Percentiles rank a stretch among this genome's conserved stretches.
Evolutionary conservation across 2,113 vertebrate species (phyloP).

Genomic region (Phrynosoma platyrhinos): DNA sequence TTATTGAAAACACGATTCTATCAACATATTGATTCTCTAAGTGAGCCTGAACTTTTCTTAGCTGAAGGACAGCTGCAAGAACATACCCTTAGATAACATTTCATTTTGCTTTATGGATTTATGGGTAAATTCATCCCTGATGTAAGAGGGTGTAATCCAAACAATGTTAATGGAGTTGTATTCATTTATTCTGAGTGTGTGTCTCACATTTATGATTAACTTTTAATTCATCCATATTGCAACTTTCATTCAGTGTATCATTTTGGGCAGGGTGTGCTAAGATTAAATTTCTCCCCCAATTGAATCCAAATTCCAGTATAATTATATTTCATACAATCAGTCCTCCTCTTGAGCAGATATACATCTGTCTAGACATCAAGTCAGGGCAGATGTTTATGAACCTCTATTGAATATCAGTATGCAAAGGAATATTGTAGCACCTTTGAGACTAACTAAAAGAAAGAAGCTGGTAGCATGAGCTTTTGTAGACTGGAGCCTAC

Average conservation of each 20-base stretch:
- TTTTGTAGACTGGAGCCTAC: too few relatives aligned
- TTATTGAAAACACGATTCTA: slow-evolving; percentile 70
- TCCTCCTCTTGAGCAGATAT: not conserved
- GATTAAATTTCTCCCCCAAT: not conserved
- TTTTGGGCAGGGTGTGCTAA: not conserved
- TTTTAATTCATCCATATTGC: not conserved
- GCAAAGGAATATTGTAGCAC: too few relatives aligned
- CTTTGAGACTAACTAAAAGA: too few relatives aligned
- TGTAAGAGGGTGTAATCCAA: slow-evolving; percentile 54
- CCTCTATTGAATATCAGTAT: not conserved
- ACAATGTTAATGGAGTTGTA: slow-evolving; percentile 47
- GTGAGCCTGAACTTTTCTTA: slow-evolving; percentile 60
- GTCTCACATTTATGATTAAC: not conserved
- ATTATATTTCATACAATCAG: not conserved
- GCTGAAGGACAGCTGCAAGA: slow-evolving; percentile 69
- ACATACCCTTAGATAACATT: slow-evolving; percentile 66
- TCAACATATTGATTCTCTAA: slow-evolving; percentile 71
- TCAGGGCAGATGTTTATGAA: not conserved
- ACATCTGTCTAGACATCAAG: not conserved
- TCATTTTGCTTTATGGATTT: slow-evolving; percentile 66
- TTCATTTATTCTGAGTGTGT: slow-evolving; percentile 42
- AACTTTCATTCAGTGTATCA: not conserved
- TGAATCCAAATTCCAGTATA: not conserved
- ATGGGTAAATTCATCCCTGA: slow-evolving; percentile 59
- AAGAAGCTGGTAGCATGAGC: too few relatives aligned